A percentile compares a stretch with the other conserved stretches of the same genome.
phyloP scores from a whole-genome alignment of 2,797 vertebrate species.

The Cuniculus paca region DNA sequence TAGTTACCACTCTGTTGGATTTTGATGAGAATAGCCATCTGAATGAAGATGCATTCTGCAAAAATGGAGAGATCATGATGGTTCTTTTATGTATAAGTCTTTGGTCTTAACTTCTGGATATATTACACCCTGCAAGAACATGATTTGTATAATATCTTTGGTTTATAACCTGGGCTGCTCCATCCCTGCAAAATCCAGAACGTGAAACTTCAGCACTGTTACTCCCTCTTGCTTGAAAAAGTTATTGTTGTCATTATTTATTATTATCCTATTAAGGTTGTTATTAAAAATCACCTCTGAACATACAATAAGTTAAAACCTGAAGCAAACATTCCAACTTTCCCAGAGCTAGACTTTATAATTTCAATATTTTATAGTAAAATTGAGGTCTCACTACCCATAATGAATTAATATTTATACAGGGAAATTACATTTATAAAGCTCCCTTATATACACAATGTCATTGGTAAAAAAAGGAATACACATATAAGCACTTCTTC shows the following conservation, averaged over 20 bases:
- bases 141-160: not conserved
- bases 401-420: not conserved
- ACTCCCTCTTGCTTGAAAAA: slow-evolving; percentile 32
- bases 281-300: slow-evolving; percentile 43
- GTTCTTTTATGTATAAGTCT: not conserved
- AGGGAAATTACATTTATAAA: not conserved
- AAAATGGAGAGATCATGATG: not conserved
- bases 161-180: not conserved
- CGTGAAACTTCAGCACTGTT: not conserved
- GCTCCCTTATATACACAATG: not conserved
- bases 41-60: not conserved
- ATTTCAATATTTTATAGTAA: slow-evolving; percentile 28
- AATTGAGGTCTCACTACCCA: not conserved
- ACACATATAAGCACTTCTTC: not conserved
- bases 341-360: slow-evolving; percentile 34
- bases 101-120: slow-evolving; percentile 16
- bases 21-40: slow-evolving; percentile 23
- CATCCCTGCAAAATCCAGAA: not conserved
- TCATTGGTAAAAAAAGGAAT: not conserved
- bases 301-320: slow-evolving; percentile 43
- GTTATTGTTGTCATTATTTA: not conserved
- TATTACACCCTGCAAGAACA: not conserved
- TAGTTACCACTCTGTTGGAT: slow-evolving; percentile 12
- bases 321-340: slow-evolving; percentile 53
- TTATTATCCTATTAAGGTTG: not conserved